Base-by-base conservation (phyloP, 35 echinoderm and acorn worm species). In the Heliocidaris erythrogramma region DNA sequence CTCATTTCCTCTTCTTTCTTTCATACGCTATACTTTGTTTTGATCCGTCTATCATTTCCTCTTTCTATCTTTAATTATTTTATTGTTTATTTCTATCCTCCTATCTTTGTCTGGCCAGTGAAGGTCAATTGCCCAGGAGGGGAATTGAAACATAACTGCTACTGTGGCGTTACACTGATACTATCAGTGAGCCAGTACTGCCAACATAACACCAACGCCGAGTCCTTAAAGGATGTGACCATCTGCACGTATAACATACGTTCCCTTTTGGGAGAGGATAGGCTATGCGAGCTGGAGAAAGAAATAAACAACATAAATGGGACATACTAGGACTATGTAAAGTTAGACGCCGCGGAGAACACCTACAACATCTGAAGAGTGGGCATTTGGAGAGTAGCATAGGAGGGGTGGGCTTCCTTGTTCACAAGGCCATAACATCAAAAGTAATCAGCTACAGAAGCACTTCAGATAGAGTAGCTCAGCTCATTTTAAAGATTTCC, bases 151-250 rank as follows among this genome's bases (percentile, higher is more conserved):
- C 85, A 5, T 86, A 17, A 86, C 8, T 86, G 85, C 85, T 86
- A 32, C 85, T 86, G 85, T 86, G 85, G 85, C 85, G 85, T 86
- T 86, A 86, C 85, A 86, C 85, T 86, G 85, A 86, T 86, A 32
- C 8, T 8, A 86, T n/a, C 85, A 10, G 85, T n/a, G n/a, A n/a
- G 85, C 27, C 85, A 86, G 27, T n/a, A 10, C 85, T 10, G 27
- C 8, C 27, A 86, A 32, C 85, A 8, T 86, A n/a, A 86, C 85
- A 32, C 8, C 8, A n/a, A n/a, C 27, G 85, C 8, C 27, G 85
- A n/a, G 85, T 18, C 85, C 5, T 86, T n/a, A 86, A n/a, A 21
- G 85, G 85, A 86, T 86, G 85, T 86, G 85, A 86, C 85, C 85
- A 86, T 86, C 85, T 86, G 85, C n/a, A 86, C 85, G n/a, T 86